Evolutionary conservation across 2,888 invertebrate genomes (phyloP), one percentile per base, ranked within the genome.

Genomic region (Sialis lutaria): DNA sequence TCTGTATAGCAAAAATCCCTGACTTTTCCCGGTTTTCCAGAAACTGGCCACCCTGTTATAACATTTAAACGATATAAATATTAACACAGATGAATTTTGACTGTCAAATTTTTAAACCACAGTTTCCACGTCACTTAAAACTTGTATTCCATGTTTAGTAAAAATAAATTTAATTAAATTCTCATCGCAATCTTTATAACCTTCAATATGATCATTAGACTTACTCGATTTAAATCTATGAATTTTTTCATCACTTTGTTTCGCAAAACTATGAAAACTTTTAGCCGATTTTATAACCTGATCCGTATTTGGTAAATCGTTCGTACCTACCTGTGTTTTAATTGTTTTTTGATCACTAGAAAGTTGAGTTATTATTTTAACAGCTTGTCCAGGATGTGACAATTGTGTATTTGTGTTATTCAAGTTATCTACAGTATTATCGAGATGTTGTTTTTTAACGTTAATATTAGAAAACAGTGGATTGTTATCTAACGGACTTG

Each of bases 111-210:
- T 51, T 60, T 63, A 73, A 45, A 80, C 79, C 44, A 79, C 79
- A 51, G 82, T 83, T 59, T 85, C 84, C 10, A 80, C 79, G 57
- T 84, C 83, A 55, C 83, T 83, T 42, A 83, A 82, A 45, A 84
- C 81, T 62, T 82, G 79, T 54, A 84, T 82, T 2, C 83, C 83
- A 58, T 83, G 82, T 60, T 82, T 80, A 2, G 82, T 82, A 53
- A 84, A 68, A 56, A 83, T 79, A 65, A 83, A 73, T 57, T 80
- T 74, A 6, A 84, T 80, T 40, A 79, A 56, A 57, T 64, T 64
- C 50, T 64, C 65, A 52, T 66, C 66, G 49, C 64, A 61, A 55
- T 62, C 64, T 50, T 65, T 64, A 33, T 71, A 59, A 53, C 73
- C 73, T 54, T 70, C 69, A 6, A 74, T 67, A 55, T 70, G 70